A percentile compares a stretch with the other conserved stretches of the same genome.
These are phyloP conservation scores for Erythrolamprus reginae DNA, from an alignment of 2,113 vertebrate species.

Conservation along the genomic window DNA sequence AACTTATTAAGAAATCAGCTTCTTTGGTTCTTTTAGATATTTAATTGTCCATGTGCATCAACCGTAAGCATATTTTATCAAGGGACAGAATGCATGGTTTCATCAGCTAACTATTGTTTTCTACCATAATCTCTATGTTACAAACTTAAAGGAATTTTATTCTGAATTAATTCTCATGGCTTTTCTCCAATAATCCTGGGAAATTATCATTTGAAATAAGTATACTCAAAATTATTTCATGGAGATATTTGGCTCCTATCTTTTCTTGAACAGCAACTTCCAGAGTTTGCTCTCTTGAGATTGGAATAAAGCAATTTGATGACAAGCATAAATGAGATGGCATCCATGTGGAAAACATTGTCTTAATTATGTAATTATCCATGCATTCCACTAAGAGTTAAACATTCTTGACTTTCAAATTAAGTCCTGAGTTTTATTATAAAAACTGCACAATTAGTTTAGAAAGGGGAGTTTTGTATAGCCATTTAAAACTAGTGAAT, in stretches of 20 bases:
- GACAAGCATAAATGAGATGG: not conserved
- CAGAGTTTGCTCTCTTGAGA: not conserved
- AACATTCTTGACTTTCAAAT: not conserved
- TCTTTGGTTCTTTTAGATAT: not conserved
- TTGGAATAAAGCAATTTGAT: not conserved
- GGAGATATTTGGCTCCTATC: not conserved
- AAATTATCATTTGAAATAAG: not conserved
- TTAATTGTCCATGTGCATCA: not conserved
- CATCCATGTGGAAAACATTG: not conserved
- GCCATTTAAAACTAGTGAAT: constrained; percentile 1
- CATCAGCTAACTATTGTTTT: not conserved
- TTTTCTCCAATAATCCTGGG: not conserved
- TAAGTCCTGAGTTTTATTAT: not conserved
- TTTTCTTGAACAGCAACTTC: not conserved
- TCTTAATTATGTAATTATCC: not conserved
- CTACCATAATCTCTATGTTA: not conserved
- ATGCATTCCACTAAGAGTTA: not conserved
- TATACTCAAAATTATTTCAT: not conserved
- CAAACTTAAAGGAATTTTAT: not conserved
- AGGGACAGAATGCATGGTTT: not conserved
- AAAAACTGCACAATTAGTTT: not conserved
- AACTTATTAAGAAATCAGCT: accelerated
- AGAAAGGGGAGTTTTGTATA: not conserved
- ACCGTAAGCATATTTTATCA: not conserved
- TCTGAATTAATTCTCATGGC: not conserved